Conservation (phyloP, 2,888 invertebrate genomes). For the Phasia obesa region DNA sequence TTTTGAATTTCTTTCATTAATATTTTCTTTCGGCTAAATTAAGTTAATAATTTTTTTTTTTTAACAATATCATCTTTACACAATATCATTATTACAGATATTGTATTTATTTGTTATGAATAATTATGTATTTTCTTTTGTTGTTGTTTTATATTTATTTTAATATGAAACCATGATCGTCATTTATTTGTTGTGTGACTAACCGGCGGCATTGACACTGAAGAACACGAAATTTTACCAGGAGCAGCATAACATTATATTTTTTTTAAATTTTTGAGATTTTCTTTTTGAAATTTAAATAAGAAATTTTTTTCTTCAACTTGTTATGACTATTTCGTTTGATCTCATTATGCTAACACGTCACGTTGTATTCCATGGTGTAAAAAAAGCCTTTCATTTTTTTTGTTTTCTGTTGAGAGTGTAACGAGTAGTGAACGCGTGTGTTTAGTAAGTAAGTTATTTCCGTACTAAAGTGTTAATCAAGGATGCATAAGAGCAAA, state of each 20-base stretch:
- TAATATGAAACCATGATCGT: conserved; percentile 1
- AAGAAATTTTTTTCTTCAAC: conserved; percentile 5
- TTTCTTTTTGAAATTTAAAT: not conserved
- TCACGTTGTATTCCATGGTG: conserved; percentile 9
- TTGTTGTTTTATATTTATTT: not conserved
- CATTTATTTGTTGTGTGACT: conserved; percentile 4
- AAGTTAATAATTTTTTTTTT: not conserved
- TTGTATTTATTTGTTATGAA: not conserved
- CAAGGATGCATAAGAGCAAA: conserved; percentile 70
- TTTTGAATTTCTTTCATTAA: not conserved
- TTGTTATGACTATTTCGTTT: conserved; percentile 24
- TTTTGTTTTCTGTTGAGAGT: conserved; percentile 17
- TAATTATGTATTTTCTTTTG: not conserved
- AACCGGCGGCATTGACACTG: conserved; percentile 4
- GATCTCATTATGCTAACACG: conserved; percentile 11
- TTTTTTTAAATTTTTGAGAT: not conserved
- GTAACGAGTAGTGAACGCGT: conserved; percentile 56
- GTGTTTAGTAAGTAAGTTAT: conserved; percentile 63
- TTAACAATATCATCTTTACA: not conserved
- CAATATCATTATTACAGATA: conserved; percentile 1
- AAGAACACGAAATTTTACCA: not conserved
- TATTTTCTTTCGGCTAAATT: not conserved
- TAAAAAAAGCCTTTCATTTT: not conserved
- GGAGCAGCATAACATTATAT: not conserved
- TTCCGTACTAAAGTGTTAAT: conserved; percentile 66